A percentile compares a stretch with the other conserved stretches of the same genome.
Conservation (phyloP, 1,140 invertebrate genomes). For the Papilio dardanus region DNA sequence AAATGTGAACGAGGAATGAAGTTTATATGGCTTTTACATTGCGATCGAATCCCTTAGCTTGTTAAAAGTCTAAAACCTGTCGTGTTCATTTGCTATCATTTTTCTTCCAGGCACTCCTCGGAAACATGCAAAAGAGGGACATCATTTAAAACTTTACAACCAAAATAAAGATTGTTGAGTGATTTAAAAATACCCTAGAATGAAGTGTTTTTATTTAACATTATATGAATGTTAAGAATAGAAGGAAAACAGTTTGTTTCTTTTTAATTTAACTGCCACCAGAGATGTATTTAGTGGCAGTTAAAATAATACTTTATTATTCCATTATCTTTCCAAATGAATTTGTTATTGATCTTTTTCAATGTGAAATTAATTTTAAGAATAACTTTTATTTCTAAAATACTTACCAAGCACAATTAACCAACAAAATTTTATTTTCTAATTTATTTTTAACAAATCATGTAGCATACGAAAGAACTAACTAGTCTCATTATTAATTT, state of each 20-base stretch:
- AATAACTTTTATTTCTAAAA: constrained; percentile 14
- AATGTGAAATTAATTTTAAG: constrained; percentile 17
- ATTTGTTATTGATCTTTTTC: constrained; percentile 10
- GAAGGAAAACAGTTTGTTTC: not conserved
- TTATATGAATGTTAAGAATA: not conserved
- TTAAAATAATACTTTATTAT: constrained; percentile 3
- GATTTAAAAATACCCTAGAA: constrained; percentile 39
- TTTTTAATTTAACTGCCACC: not conserved
- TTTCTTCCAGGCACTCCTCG: constrained; percentile 73
- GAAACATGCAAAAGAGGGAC: constrained; percentile 72
- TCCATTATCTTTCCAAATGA: constrained; percentile 22
- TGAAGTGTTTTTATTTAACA: constrained; percentile 35
- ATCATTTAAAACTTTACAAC: constrained; percentile 62
- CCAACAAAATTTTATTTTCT: constrained; percentile 56
- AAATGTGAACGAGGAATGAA: too few species aligned
- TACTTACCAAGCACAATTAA: constrained; percentile 74
- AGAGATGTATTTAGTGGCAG: not conserved
- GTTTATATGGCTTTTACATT: too few species aligned
- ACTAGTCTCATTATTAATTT: constrained; percentile 80
- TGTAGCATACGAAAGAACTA: constrained; percentile 75
- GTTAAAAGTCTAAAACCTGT: not conserved
- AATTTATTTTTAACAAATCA: constrained; percentile 49
- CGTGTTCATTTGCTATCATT: constrained; percentile 28
- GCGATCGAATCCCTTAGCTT: too few species aligned
- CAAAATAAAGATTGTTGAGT: constrained; percentile 6